Evolutionary conservation across 2,113 vertebrate genomes (phyloP).

Genomic region (Anoura caudifer): DNA sequence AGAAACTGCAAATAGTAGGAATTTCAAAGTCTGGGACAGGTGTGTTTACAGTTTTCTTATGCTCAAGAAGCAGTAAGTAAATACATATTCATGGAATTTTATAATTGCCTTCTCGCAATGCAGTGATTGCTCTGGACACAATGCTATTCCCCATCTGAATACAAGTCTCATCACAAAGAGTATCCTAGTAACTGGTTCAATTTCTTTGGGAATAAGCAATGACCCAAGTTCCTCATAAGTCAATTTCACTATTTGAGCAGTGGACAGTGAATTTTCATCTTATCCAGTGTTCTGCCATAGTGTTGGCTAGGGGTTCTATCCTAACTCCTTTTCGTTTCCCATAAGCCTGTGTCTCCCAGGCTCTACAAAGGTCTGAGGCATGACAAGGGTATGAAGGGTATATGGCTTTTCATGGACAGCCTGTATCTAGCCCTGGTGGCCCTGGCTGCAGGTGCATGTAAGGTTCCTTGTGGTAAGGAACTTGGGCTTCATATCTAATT

Average conservation of each 20-base stretch:
- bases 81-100: background rate
- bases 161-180: background rate
- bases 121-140: background rate
- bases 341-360: background rate
- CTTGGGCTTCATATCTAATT: background rate
- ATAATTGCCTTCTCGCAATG: background rate
- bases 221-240: background rate
- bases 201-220: background rate
- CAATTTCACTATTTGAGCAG: background rate
- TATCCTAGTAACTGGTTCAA: background rate
- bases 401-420: background rate
- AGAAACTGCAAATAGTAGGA: background rate
- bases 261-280: background rate
- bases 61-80: background rate
- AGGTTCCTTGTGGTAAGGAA: background rate
- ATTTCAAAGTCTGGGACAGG: background rate
- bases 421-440: background rate
- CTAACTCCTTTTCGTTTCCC: background rate
- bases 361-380: background rate
- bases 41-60: background rate
- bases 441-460: background rate
- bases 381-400: fast-evolving
- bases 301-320: background rate
- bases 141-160: background rate
- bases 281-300: background rate